Evolutionary conservation across 2,113 vertebrate species (phyloP).

Genomic region (Calonectris borealis): DNA sequence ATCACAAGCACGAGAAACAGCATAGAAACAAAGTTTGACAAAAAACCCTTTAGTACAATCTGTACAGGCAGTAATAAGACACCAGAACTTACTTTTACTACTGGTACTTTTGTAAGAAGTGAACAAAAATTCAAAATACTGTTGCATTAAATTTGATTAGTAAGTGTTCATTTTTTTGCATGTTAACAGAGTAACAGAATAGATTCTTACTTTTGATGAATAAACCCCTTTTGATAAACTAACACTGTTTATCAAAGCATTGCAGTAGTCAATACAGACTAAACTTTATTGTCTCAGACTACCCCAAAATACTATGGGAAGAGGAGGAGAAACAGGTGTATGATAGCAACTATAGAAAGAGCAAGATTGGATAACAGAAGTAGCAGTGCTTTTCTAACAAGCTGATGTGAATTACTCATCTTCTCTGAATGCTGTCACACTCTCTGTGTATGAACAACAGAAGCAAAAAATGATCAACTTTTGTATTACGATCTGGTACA

Average conservation of each 20-base stretch:
- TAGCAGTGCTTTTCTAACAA: neutral
- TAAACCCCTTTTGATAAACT: neutral
- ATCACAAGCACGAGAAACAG: neutral
- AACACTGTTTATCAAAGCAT: neutral
- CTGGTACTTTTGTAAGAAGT: neutral
- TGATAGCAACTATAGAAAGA: neutral
- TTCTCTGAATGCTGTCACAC: neutral
- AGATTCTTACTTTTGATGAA: neutral
- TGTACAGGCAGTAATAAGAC: neutral
- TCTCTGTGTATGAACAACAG: neutral
- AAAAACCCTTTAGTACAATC: neutral
- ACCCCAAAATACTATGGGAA: neutral
- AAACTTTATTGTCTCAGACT: neutral
- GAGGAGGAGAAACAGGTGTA: neutral
- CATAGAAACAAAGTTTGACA: neutral
- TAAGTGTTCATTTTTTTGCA: neutral
- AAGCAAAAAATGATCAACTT: neutral
- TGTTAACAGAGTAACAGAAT: neutral
- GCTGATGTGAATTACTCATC: neutral
- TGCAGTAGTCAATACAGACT: neutral
- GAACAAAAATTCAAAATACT: neutral
- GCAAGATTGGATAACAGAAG: neutral
- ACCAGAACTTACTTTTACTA: neutral
- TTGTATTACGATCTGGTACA: neutral
- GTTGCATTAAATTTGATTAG: neutral